Base-by-base conservation (phyloP, 2,113 vertebrate species). In the Pteronura brasiliensis region DNA sequence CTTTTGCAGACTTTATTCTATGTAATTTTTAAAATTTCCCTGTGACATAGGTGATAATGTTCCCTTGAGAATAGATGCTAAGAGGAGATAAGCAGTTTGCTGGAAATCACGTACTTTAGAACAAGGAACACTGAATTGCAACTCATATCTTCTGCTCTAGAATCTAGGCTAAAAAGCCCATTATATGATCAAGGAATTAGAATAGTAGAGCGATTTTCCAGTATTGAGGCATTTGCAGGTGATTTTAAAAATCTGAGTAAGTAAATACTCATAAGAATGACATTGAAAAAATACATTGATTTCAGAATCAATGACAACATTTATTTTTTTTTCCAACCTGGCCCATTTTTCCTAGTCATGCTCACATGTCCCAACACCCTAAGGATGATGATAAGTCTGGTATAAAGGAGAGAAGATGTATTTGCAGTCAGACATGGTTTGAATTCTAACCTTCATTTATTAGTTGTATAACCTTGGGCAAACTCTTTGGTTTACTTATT, bases 21-120 rank as follows among this genome's bases (percentile, higher is more conserved):
- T 91, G 23, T 77, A 95, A 97, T 97, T 96, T 86, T 69, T 85
- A 94, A 88, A 94, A 94, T 96, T 88, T 98, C 76, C 76, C 52
- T 74, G 42, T 79, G 93, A 95, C 77, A 92, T 59, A 85, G 81
- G 63, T 94, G 59, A 49, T 84, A 96, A 90, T 88, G 61, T 15
- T 97, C 76, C 83, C 63, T 84, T 5, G 67, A 93, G 95, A 96
- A 77, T 49, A 59, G 87, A 87, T 72, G 17, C 52, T 96, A 84
- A 76, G 44, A 93, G 42, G 55, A 91, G 83, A 93, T 65, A 71
- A 93, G 49, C 76, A 89, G 88, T 96, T 97, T 97, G 42, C 59
- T 74, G 0, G 49, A 96, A 96, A 95, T 97, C 55, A 90, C 72
- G 17, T 31, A 92, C 87, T 95, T 95, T 65, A 67, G 87, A 95